Evolutionary conservation across 2,888 invertebrate species (phyloP), one percentile per base, ranked within the genome.

Genomic region (Carabus problematicus): DNA sequence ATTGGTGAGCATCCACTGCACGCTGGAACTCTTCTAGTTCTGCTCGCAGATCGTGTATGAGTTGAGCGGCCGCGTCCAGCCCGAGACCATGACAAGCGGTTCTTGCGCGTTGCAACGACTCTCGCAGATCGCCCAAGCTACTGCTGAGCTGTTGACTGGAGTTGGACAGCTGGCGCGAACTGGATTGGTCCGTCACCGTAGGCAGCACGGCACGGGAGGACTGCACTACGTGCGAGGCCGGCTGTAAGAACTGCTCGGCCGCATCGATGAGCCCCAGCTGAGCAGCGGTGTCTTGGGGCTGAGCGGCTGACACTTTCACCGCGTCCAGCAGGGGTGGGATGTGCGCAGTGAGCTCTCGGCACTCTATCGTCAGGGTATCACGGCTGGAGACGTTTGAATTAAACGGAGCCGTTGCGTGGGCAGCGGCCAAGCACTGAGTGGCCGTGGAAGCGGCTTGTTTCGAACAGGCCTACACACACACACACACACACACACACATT

Each of bases 341-440:
- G 61, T 91, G 90, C 73, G 94, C 92, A 3, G 89, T 88, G 43
- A 95, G 88, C 9, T 85, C 84, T 64, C 86, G 86, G 77, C 94
- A 94, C 76, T 94, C 92, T 63, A 88, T 86, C 68, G 89, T 80
- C 0, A 96, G 82, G 16, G 91, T 89, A 76, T 93, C 92, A 82
- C 94, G 87, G 29, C 88, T 86, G 2, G 82, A 79, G 8, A 81
- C 83, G 77, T 92, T 93, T 60, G 86, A 85, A 79, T 91, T 94
- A 80, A 93, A 88, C 19, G 88, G 87, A 1, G 88, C 87, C 0
- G 93, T 94, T 74, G 91, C 91, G 74, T 94, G 93, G 0, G 95
- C 91, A 0, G 97, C 93, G 0, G 94, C 91, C 73, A 97, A 91
- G 75, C 95, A 91, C 79, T 98, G 97, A 0, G 95, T 95, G 0